Evolutionary conservation across 2,797 vertebrate species (phyloP), one percentile per base, ranked within the genome.

Genomic region (Euthynnus affinis): DNA sequence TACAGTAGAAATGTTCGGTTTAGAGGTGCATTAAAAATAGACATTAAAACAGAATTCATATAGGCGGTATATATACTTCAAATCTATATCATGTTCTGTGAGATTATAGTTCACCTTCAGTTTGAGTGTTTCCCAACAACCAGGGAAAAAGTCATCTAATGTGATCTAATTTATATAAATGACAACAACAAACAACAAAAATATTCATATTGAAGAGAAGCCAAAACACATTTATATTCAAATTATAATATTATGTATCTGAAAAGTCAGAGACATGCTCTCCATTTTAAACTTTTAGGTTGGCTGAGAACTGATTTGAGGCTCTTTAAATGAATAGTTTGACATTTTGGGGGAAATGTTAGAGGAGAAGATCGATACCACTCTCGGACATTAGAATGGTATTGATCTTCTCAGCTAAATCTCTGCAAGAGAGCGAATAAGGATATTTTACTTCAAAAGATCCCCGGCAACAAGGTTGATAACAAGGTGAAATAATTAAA

Each of bases 41-140:
- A 44, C 44, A 49, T 9, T 44, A 2, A 49, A 44, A 25, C 15
- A 44, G 5, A 51, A 29, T 15, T n/a, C 12, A 32, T 7, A 32
- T 2, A 55, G 8, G 15, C 71, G 12, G 7, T 20, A 8, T 59
- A 25, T 4, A 29, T 10, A 32, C 15, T 22, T 34, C 12, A 37
- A 10, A 17, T 1, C 15, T 40, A 14, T 23, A 25, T 57, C 27
- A 15, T n/a, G 29, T 66, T 63, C 32, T 9, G 9, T 62, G 10
- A 60, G 25, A 59, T 1, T 48, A 65, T 5, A 27, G 20, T 60
- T 52, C 27, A 55, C 17, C 23, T n/a, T 59, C 18, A 60, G 14
- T 20, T 37, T 64, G 10, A 71, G 71, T 29, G 8, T 32, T 60
- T 18, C 14, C 12, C 15, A 8, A 62, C 25, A 80, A 48, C 32